Evolutionary conservation across 2,113 vertebrate genomes (phyloP), one percentile per base, ranked within the genome.

Genomic region (Fregata magnificens): DNA sequence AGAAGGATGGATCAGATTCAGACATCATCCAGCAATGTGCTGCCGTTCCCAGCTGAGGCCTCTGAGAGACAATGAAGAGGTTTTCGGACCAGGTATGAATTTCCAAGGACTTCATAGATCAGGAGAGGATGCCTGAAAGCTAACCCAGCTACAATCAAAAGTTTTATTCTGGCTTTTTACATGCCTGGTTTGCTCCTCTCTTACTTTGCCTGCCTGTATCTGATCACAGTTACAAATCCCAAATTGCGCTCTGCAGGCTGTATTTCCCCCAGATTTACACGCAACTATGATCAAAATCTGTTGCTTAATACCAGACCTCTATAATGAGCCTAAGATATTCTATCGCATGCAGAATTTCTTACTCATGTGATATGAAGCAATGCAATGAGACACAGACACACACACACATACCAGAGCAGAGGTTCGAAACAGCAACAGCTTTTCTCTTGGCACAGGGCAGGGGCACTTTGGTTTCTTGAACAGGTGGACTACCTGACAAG

Each of bases 401-500:
- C 40, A 56, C 34, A 22, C 25, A 7, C 25, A 5, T 11, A 11
- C 25, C 32, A 42, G 82, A 96, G 97, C 93, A 70, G 95, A 38
- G 96, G 95, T 82, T 97, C 21, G 28, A 93, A 92, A 94, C 95
- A 84, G 89, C 94, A 97, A 97, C 97, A 98, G 98, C 96, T 98
- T 97, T 96, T 70, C 71, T 49, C 55, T 45, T 94, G 96, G 96
- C 97, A 97, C 81, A 93, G 97, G 98, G 98, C 97, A 98, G 86
- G 91, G 74, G 93, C 93, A 52, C 96, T 97, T 93, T 92, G 94
- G 90, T 96, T 94, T 81, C 82, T 36, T 81, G 97, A 98, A 92
- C 98, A 98, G 97, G 98, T 98, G 97, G 96, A 31, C 95, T 97
- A 96, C 97, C 98, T 98, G 97, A 98, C 96, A 97, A 95, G 91